Evolutionary conservation across 1,140 invertebrate genomes (phyloP), one percentile per base, ranked within the genome.

Genomic region (Drosophila pruinosa): DNA sequence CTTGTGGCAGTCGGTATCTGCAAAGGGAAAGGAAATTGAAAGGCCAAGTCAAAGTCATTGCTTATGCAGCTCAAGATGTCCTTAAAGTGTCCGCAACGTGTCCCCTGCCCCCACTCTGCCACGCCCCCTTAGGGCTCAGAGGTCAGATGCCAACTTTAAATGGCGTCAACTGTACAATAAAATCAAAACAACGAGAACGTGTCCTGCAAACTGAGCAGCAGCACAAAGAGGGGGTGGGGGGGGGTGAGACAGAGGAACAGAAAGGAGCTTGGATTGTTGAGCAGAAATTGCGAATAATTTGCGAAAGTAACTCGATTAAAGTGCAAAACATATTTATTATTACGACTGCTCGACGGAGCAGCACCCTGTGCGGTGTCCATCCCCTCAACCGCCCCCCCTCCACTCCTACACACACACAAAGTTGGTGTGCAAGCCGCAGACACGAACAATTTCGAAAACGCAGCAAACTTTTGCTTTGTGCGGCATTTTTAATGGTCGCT

Each of bases 1-100:
- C 70, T 91, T 81, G 83, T 90, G 70, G 80, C 88, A 65, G 82
- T 80, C 67, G 85, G 77, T 71, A 88, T 90, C 69, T 92, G 90
- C 15, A 83, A 86, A 57, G 47, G 61, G 43, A 58, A 72, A 71
- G 63, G 41, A 64, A 75, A 67, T 68, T 47, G 63, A 72, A 76
- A 68, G 69, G 69, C 34, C 59, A 75, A 63, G 43, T 14, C 38
- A 72, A 76, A 85, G 68, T 73, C 61, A 78, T 50, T 82, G 59
- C 12, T 52, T 72, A 82, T 88, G 75, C 75, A 72, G 75, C 75
- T 72, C 61, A 65, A 68, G 69, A 78, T 62, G 79, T 79, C 82
- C 72, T 88, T 83, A 77, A 86, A 81, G 76, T 86, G 80, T 64
- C 80, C 80, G 77, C 80, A 75, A 79, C 65, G 75, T 75, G 75